A percentile compares a stretch with the other conserved stretches of the same genome.
Evolutionary conservation across 2,888 invertebrate genomes (phyloP).

Genomic region (Gastrophysa polygoni): DNA sequence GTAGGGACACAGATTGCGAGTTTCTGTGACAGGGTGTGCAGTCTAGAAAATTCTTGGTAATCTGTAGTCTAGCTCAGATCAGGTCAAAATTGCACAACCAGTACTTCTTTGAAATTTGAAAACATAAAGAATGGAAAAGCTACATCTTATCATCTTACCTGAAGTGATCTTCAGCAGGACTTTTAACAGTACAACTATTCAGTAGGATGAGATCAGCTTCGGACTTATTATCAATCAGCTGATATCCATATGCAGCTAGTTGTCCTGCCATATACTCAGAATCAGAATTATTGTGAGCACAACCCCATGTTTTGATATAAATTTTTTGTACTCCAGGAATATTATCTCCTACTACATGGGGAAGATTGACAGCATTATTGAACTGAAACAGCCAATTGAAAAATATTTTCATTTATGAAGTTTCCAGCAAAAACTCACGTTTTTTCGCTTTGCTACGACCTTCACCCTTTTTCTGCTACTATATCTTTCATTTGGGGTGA

Average conservation of each 20-base stretch:
- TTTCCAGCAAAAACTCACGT: conserved; percentile 27
- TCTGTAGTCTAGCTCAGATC: no score
- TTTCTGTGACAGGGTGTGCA: no score
- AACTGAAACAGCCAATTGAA: conserved; percentile 8
- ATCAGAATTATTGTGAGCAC: conserved; percentile 97
- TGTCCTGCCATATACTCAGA: conserved; percentile 99
- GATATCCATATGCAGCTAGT: conserved; percentile 86
- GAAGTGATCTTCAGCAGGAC: conserved; percentile 95
- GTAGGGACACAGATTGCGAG: no score
- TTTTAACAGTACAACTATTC: conserved; percentile 98
- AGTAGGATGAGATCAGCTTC: conserved; percentile 92
- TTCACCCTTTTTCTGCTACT: conserved; percentile 73
- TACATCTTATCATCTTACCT: no score
- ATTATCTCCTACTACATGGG: conserved; percentile 45
- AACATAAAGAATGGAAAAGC: no score
- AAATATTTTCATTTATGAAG: not conserved
- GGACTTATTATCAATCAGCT: conserved; percentile 78
- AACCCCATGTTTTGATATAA: conserved; percentile 96
- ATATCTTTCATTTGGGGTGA: conserved; percentile 79
- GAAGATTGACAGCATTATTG: conserved; percentile 26
- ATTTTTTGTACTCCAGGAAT: conserved; percentile 78
- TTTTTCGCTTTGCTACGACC: conserved; percentile 61
- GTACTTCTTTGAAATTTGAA: no score
- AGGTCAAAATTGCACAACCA: no score
- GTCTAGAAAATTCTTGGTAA: no score